Percentiles rank a stretch among this genome's conserved stretches.
These are phyloP conservation scores for Anoplopoma fimbria DNA, from an alignment of 2,113 vertebrate genomes.

Conservation along the genomic window DNA sequence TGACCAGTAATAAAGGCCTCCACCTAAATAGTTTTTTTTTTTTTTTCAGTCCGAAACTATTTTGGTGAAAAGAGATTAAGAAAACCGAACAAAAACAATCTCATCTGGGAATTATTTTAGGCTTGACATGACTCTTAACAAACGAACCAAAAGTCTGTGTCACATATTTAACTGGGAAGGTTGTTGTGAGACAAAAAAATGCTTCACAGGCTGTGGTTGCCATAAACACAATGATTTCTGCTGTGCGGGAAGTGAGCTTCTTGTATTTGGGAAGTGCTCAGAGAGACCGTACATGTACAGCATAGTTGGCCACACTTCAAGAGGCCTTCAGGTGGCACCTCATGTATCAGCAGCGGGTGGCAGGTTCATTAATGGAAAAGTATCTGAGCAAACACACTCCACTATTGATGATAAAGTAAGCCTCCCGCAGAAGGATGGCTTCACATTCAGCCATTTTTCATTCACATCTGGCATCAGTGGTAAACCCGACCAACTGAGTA, in stretches of 20 bases:
- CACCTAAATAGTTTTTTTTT: slow-evolving; percentile 44
- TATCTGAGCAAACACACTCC: slow-evolving; percentile 74
- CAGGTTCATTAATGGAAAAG: slow-evolving; percentile 82
- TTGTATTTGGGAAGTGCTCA: background rate
- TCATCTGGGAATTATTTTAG: slow-evolving; percentile 1
- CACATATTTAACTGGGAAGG: slow-evolving; percentile 40
- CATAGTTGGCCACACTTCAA: slow-evolving; percentile 55
- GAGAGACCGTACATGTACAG: slow-evolving; percentile 25
- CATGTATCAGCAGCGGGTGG: slow-evolving; percentile 77
- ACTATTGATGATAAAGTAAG: slow-evolving; percentile 74
- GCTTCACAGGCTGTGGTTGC: slow-evolving; percentile 28
- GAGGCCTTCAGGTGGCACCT: slow-evolving; percentile 77
- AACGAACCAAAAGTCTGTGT: slow-evolving; percentile 11
- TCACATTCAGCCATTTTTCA: slow-evolving; percentile 32
- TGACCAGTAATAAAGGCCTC: slow-evolving; percentile 78
- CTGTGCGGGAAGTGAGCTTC: slow-evolving; percentile 27
- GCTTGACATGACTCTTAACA: background rate
- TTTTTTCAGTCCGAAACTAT: slow-evolving; percentile 34
- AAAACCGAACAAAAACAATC: slow-evolving; percentile 17
- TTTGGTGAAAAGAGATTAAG: slow-evolving; percentile 2
- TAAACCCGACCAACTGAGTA: slow-evolving; percentile 56
- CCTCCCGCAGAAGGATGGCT: slow-evolving; percentile 30
- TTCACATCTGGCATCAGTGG: slow-evolving; percentile 56
- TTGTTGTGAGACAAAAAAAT: slow-evolving; percentile 54
- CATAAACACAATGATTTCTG: slow-evolving; percentile 54